phyloP scores from a whole-genome alignment of 2,888 invertebrate genomes.

The Watsonalla cultraria region DNA sequence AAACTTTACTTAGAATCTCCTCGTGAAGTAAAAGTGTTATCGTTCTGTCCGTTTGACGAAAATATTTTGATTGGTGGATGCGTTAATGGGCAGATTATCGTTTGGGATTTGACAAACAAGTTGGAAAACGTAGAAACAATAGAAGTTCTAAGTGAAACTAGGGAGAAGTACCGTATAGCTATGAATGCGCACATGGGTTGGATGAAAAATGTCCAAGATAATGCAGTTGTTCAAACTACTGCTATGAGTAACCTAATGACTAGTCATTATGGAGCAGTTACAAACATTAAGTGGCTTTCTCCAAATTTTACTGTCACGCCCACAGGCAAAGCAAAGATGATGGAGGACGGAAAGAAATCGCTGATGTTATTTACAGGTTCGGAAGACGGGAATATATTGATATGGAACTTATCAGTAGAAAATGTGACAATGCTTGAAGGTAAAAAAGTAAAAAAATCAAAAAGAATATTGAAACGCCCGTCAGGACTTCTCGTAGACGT shows the following conservation, averaged over 20 bases:
- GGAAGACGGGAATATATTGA: conserved; percentile 82
- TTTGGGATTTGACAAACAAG: conserved; percentile 84
- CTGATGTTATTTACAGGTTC: conserved; percentile 82
- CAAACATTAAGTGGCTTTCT: conserved; percentile 83
- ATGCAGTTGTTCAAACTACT: conserved; percentile 77
- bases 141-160: conserved; percentile 79
- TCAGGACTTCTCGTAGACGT: conserved; percentile 78
- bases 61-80: conserved; percentile 85
- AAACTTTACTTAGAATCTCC: conserved; percentile 84
- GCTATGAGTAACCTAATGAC: conserved; percentile 80
- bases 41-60: conserved; percentile 84
- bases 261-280: conserved; percentile 82
- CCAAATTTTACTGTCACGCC: conserved; percentile 77
- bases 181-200: conserved; percentile 82
- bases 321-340: conserved; percentile 74
- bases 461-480: conserved; percentile 73
- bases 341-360: conserved; percentile 47
- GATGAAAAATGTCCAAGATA: conserved; percentile 82
- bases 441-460: conserved; percentile 60
- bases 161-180: conserved; percentile 79
- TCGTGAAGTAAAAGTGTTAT: conserved; percentile 81
- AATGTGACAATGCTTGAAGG: conserved; percentile 47
- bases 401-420: conserved; percentile 84
- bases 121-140: conserved; percentile 80
- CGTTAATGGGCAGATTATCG: conserved; percentile 83